Percentiles rank a stretch among this genome's conserved stretches.
Conservation (phyloP, 2,888 invertebrate species). For the Ecdyonurus torrentis region DNA sequence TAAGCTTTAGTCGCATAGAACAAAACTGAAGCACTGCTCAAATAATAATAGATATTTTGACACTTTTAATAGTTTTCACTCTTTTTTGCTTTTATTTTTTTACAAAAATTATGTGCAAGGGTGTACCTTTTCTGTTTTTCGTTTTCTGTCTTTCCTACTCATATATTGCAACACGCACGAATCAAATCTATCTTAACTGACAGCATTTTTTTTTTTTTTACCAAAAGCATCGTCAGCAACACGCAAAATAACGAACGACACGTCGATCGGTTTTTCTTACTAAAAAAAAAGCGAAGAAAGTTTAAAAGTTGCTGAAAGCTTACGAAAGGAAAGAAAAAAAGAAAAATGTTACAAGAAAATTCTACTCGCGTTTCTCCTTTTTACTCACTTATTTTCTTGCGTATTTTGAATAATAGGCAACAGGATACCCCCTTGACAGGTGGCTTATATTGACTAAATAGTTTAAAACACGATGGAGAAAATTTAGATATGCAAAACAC, state of each 20-base stretch:
- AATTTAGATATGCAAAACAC: too few species aligned
- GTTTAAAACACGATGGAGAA: too few species aligned
- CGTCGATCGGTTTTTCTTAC: background rate
- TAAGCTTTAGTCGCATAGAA: too few species aligned
- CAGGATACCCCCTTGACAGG: background rate
- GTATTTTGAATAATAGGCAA: background rate
- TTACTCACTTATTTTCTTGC: background rate
- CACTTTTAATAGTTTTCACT: background rate
- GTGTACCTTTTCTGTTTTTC: conserved; percentile 14
- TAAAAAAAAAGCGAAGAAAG: background rate
- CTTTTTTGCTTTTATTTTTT: conserved; percentile 5
- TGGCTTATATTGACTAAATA: background rate
- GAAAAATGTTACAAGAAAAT: too few species aligned
- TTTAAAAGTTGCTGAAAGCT: background rate
- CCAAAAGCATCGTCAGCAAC: background rate
- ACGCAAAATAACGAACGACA: background rate
- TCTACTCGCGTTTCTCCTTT: background rate
- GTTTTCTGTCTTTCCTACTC: conserved; percentile 5
- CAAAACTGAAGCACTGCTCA: too few species aligned
- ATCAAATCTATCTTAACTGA: background rate
- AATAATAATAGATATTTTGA: background rate
- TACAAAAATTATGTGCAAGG: conserved; percentile 15
- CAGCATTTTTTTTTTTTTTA: background rate
- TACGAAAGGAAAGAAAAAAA: background rate
- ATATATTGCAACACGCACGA: background rate